phyloP scores from a whole-genome alignment of 92 coral and sea anemone genomes.

The Bergia sp. region DNA sequence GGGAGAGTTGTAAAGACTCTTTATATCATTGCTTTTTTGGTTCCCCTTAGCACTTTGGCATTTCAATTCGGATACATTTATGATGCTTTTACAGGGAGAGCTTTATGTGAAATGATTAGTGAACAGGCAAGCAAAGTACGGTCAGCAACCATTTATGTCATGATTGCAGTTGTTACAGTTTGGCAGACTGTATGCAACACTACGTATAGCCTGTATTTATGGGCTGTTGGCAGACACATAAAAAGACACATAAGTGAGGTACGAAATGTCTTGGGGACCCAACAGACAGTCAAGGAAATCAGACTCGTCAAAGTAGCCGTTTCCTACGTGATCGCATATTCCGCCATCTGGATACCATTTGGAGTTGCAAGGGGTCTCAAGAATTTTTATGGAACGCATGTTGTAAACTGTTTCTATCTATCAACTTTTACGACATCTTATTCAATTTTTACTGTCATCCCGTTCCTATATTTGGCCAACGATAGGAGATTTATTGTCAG shows the following conservation, averaged over 20 bases:
- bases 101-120: constrained; percentile 10
- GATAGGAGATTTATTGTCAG: constrained; percentile 20
- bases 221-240: not conserved
- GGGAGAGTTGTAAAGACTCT: not conserved
- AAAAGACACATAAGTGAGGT: constrained; percentile 2
- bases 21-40: not conserved
- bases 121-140: not conserved
- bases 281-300: constrained; percentile 8
- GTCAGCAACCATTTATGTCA: constrained; percentile 14
- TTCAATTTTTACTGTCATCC: not conserved
- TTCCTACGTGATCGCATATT: not conserved
- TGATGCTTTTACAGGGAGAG: not conserved
- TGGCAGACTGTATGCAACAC: constrained; percentile 25
- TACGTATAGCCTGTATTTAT: not conserved
- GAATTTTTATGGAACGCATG: not conserved
- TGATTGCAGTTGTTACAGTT: constrained; percentile 43
- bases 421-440: constrained; percentile 4
- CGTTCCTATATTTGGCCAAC: constrained; percentile 11
- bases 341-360: not conserved
- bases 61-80: not conserved
- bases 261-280: constrained; percentile 14
- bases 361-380: not conserved
- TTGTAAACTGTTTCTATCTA: constrained; percentile 13
- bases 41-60: not conserved
- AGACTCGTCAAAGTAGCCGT: constrained; percentile 4